Evolutionary conservation across 2,113 vertebrate species (phyloP).

Genomic region (Leucopsar rothschildi): DNA sequence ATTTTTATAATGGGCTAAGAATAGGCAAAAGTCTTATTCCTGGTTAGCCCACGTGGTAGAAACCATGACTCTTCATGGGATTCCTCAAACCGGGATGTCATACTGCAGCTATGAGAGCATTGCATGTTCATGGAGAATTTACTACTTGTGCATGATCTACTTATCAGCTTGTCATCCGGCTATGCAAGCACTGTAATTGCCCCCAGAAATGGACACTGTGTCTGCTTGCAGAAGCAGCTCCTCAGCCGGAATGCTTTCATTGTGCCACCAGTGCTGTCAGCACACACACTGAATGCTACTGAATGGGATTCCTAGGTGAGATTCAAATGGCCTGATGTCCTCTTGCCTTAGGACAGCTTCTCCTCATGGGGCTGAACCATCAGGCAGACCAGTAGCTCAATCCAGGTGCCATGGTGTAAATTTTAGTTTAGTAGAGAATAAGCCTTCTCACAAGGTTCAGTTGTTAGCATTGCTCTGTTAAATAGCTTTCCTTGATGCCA

Average conservation of each 20-base stretch:
- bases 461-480: not conserved
- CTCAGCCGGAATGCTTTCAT: not conserved
- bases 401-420: not conserved
- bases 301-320: not conserved
- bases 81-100: not conserved
- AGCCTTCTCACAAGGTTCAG: not conserved
- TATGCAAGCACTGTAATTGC: accelerated
- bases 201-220: not conserved
- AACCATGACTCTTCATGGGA: not conserved
- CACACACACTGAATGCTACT: not conserved
- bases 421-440: not conserved
- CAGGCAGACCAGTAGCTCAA: not conserved
- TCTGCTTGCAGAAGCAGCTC: not conserved
- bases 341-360: not conserved
- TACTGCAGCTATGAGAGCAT: not conserved
- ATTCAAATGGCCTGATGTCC: not conserved
- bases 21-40: not conserved
- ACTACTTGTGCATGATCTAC: not conserved
- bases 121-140: not conserved
- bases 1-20: not conserved
- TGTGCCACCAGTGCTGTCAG: not conserved
- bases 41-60: accelerated
- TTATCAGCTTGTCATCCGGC: not conserved
- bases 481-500: not conserved
- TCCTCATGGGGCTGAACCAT: not conserved